Evolutionary conservation across 2,888 invertebrate species (phyloP).

Genomic region (Parasteatoda lunata): DNA sequence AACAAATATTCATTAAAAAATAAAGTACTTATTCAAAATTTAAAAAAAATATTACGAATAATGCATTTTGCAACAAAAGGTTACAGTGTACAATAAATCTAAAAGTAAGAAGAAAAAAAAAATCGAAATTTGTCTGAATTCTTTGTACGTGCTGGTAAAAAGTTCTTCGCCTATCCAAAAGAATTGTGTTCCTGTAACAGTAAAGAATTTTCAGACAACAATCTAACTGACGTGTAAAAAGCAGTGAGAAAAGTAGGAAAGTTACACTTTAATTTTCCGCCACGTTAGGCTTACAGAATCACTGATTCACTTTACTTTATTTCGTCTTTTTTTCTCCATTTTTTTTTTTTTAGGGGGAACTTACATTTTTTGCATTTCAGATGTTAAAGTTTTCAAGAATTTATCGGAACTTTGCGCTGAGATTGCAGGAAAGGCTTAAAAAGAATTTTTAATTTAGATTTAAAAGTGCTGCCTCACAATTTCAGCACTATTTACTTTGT

Average conservation of each 20-base stretch:
- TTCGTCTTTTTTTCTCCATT: slow-evolving; percentile 28
- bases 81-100: slow-evolving; percentile 23
- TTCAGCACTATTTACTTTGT: too few species aligned
- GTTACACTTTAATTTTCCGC: slow-evolving; percentile 65
- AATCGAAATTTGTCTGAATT: slow-evolving; percentile 18
- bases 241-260: slow-evolving; percentile 42
- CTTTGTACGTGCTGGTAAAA: slow-evolving; percentile 25
- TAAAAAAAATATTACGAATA: too few species aligned
- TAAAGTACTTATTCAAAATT: too few species aligned
- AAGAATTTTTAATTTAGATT: background rate
- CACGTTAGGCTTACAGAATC: slow-evolving; percentile 55
- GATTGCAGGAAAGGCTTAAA: background rate
- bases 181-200: slow-evolving; percentile 34
- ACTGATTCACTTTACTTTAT: slow-evolving; percentile 55
- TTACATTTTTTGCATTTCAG: slow-evolving; percentile 1
- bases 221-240: slow-evolving; percentile 61
- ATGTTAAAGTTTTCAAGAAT: slow-evolving; percentile 23
- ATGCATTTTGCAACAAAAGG: background rate
- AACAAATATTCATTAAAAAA: too few species aligned
- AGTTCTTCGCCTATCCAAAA: slow-evolving; percentile 29
- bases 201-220: slow-evolving; percentile 56
- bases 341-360: slow-evolving; percentile 6
- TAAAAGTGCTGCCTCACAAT: background rate
- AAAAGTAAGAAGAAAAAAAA: slow-evolving; percentile 17
- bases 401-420: slow-evolving; percentile 20